Base-by-base conservation (phyloP, 2,113 vertebrate genomes). In the Gadus chalcogrammus region DNA sequence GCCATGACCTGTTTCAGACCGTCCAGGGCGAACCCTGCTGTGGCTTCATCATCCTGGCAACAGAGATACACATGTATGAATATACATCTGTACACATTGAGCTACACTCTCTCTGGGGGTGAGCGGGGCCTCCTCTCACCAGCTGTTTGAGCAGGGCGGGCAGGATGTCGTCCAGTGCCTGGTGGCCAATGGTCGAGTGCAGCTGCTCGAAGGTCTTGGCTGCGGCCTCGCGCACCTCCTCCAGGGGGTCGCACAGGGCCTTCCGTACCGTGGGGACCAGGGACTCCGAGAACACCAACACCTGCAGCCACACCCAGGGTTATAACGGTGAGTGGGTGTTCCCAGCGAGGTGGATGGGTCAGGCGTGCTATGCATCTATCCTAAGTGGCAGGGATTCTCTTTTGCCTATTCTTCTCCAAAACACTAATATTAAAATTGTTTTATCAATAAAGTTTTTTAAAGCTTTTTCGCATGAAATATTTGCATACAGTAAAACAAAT, bases 1-100 rank as follows among this genome's bases (percentile, higher is more conserved):
- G 96, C 95, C 97, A 99, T 99, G 70, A 99, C 97, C 78, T 99
- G 97, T 88, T 98, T 99, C 71, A 99, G 91, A 61, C 97, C 97
- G 4, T 99, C 97, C 89, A 99, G 86, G 68, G 97, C 97, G 80
- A 97, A 99, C 65, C 94, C 96, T 0, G 96, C 91, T 0, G 94
- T 93, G 22, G 94, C 90, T 72, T 94, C 89, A 4, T 96, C 92
- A 55, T 98, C 94, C 97, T 99, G 81, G 3, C 27, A 75, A 72
- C 18, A 66, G 6, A 48, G 4, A 48, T 48, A 13, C 2, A 48
- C 11, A 48, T 12, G 12, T 9, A 9, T 48, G 11, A 11, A 48
- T 9, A 48, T 48, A 48, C 42, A 35, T 35, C 31, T 7, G 31
- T 35, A 35, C 4, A 35, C 31, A 35, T 35, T 4, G 6, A 35